Conservation (phyloP, 2,113 vertebrate species). For the Puffinus mauretanicus region DNA sequence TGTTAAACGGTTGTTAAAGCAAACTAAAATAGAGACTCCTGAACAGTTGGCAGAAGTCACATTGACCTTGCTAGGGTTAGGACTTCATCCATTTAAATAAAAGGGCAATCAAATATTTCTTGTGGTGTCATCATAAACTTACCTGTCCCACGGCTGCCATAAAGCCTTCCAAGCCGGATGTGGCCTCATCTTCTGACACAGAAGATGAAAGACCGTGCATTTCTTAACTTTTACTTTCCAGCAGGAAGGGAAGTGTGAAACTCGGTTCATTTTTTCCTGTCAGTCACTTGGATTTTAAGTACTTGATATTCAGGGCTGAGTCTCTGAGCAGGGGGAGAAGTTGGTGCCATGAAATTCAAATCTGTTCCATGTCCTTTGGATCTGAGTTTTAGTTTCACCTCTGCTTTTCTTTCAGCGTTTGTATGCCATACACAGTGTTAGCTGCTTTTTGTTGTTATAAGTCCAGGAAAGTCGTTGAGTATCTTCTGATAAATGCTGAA, state of each 20-base stretch:
- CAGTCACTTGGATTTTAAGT: background rate
- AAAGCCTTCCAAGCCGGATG: background rate
- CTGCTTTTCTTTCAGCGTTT: background rate
- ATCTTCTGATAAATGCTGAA: slow-evolving; percentile 10
- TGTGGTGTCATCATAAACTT: background rate
- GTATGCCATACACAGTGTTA: background rate
- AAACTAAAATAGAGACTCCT: background rate
- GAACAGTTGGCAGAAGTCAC: background rate
- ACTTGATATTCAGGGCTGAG: background rate
- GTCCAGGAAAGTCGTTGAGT: background rate
- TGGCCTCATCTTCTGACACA: background rate
- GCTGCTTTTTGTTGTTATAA: background rate
- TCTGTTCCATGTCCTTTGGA: background rate
- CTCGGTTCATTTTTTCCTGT: background rate
- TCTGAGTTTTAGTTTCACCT: background rate
- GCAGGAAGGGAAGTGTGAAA: background rate
- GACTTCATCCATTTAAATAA: background rate
- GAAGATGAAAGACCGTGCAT: background rate
- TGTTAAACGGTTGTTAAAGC: background rate
- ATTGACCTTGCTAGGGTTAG: background rate
- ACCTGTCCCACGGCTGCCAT: background rate
- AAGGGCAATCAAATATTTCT: background rate
- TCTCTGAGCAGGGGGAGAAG: background rate
- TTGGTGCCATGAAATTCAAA: background rate
- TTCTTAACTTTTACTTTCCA: background rate